Conservation (phyloP, 2,113 vertebrate genomes). For the Cervus canadensis region DNA sequence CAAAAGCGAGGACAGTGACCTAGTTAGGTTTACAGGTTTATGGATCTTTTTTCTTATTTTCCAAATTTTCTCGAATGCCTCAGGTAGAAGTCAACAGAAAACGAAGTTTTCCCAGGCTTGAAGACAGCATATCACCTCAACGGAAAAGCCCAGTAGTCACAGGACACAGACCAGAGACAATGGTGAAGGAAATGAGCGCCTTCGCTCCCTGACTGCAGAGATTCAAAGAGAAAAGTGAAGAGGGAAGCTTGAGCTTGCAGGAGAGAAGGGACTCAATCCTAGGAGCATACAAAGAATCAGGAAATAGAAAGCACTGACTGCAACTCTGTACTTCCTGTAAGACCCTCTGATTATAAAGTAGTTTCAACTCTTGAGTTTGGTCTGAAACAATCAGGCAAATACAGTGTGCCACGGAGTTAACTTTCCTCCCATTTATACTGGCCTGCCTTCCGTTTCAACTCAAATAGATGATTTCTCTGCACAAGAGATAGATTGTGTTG, state of each 20-base stretch:
- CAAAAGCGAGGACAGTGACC: neutral
- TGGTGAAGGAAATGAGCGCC: neutral
- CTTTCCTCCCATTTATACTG: neutral
- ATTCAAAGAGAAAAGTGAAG: neutral
- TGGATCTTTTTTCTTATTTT: neutral
- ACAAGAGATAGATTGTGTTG: neutral
- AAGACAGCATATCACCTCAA: neutral
- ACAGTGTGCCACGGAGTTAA: neutral
- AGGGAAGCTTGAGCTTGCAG: neutral
- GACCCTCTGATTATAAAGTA: neutral
- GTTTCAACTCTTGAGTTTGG: neutral
- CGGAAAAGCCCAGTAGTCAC: neutral
- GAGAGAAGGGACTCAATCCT: neutral
- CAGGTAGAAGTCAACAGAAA: conserved; percentile 15
- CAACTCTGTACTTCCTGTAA: neutral
- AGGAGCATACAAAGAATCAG: neutral
- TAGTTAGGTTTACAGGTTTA: neutral
- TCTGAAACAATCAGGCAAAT: conserved; percentile 2
- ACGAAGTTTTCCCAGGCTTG: neutral
- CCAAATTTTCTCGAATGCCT: neutral
- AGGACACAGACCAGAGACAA: neutral
- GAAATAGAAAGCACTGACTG: neutral
- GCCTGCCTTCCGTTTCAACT: neutral
- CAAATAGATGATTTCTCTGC: neutral
- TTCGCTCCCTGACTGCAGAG: neutral